Conservation (phyloP, 2,797 vertebrate species). For the Rhinatrema bivittatum region DNA sequence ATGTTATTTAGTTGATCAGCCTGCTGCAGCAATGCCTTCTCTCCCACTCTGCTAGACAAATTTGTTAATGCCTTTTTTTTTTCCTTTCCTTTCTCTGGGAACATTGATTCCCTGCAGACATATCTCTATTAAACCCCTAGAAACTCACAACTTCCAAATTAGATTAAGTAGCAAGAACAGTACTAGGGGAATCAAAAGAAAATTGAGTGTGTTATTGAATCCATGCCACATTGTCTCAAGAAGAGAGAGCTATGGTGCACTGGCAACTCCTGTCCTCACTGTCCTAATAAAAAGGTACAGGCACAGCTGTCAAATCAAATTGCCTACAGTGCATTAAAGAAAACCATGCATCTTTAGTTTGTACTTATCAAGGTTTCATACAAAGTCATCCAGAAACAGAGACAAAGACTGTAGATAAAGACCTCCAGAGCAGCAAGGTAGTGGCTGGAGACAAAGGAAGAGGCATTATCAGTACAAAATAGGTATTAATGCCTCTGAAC, state of each 20-base stretch:
- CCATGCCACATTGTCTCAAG: constrained; percentile 49
- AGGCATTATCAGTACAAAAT: no score
- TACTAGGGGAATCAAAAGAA: constrained; percentile 53
- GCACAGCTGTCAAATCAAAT: constrained; percentile 33
- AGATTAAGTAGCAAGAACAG: constrained; percentile 50
- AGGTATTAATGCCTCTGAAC: no score
- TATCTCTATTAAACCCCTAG: constrained; percentile 56
- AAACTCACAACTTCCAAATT: constrained; percentile 58
- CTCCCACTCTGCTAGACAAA: constrained; percentile 44
- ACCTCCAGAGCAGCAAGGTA: no score
- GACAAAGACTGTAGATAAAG: no score
- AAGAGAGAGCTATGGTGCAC: constrained; percentile 38
- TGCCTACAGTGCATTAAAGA: constrained; percentile 14
- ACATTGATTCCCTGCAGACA: constrained; percentile 52
- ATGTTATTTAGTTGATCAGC: constrained; percentile 55
- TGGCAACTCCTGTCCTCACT: constrained; percentile 43
- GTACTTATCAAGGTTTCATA: neutral
- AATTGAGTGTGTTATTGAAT: constrained; percentile 54
- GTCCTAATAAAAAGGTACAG: constrained; percentile 40
- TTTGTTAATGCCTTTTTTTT: constrained; percentile 43
- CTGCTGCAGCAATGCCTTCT: constrained; percentile 34
- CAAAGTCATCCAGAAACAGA: no score
- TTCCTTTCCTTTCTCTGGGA: constrained; percentile 26
- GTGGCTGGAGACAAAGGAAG: no score
- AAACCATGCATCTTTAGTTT: constrained; percentile 14